phyloP scores from a whole-genome alignment of 1,140 invertebrate species.

The Drosophila setifemur region DNA sequence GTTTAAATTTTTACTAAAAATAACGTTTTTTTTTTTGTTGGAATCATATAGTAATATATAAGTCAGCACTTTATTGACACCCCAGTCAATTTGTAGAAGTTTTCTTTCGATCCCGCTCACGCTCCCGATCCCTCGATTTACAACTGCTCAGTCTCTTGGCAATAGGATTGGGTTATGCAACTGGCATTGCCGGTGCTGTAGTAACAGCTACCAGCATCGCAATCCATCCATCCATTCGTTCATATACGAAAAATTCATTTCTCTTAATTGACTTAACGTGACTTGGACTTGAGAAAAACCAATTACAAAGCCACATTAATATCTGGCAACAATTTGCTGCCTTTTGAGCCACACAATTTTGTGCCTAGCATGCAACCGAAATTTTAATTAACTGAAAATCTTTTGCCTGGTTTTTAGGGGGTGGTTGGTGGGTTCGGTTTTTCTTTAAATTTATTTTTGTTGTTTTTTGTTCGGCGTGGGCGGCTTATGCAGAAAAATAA shows the following conservation, averaged over 20 bases:
- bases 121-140: background rate
- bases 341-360: slow-evolving; percentile 48
- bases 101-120: background rate
- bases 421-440: slow-evolving; percentile 20
- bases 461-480: background rate
- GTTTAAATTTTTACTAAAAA: too few relatives aligned
- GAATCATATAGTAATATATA: background rate
- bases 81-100: slow-evolving; percentile 4
- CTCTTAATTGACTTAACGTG: slow-evolving; percentile 79
- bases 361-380: slow-evolving; percentile 50
- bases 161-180: slow-evolving; percentile 30
- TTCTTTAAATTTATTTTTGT: background rate
- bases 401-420: slow-evolving; percentile 14
- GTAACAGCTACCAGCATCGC: slow-evolving; percentile 6
- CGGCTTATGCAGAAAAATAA: slow-evolving; percentile 44
- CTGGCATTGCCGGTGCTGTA: slow-evolving; percentile 12
- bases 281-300: slow-evolving; percentile 76
- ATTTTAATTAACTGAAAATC: slow-evolving; percentile 67
- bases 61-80: background rate
- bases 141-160: background rate
- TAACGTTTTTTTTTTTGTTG: too few relatives aligned
- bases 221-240: slow-evolving; percentile 30
- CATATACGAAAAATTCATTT: slow-evolving; percentile 66
- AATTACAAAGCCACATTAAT: slow-evolving; percentile 79
- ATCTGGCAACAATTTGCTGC: slow-evolving; percentile 67